Evolutionary conservation across 2,888 invertebrate genomes (phyloP), one percentile per base, ranked within the genome.

Genomic region (Drosophila niveifrons): DNA sequence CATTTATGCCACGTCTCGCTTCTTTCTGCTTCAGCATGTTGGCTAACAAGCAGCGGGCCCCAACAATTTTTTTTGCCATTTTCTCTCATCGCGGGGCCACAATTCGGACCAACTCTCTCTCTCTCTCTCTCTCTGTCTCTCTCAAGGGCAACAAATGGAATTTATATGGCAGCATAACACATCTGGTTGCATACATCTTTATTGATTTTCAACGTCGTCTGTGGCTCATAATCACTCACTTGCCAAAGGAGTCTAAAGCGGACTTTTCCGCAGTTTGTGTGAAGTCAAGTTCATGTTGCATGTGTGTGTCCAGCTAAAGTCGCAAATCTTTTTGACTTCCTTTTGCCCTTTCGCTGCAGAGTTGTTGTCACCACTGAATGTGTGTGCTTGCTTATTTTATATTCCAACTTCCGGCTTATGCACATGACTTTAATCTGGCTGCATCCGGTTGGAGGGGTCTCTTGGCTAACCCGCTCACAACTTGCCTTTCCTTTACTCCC

Each of bases 331-430:
- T 67, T 63, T 28, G 43, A 52, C 57, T 61, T 34, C 15, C 41
- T 15, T 39, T 23, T 2, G 7, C 9, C 15, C 15, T 13, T 41
- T 59, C 18, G 11, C 51, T 47, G 28, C n/a, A n/a, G n/a, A n/a
- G n/a, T n/a, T n/a, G 23, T 4, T 23, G 23, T 23, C 23, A 23
- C 58, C 41, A 17, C 28, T 58, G 39, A 34, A 23, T 72, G 36
- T 55, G 36, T 57, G 51, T 58, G 71, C 71, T 85, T 76, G 82
- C 76, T 84, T 88, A 88, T 88, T 83, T 86, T 78, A 80, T 88
- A 86, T 83, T 80, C 78, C 80, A 66, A 76, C 89, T 88, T 84
- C 89, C 88, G 75, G 83, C 72, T 83, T 88, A 88, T 88, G 83
- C 88, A 86, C 89, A 83, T 86, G 88, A 82, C 83, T 83, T 88